A percentile compares a stretch with the other conserved stretches of the same genome.
Conservation (phyloP, 2,888 invertebrate genomes). For the Pediacus dermestoides region DNA sequence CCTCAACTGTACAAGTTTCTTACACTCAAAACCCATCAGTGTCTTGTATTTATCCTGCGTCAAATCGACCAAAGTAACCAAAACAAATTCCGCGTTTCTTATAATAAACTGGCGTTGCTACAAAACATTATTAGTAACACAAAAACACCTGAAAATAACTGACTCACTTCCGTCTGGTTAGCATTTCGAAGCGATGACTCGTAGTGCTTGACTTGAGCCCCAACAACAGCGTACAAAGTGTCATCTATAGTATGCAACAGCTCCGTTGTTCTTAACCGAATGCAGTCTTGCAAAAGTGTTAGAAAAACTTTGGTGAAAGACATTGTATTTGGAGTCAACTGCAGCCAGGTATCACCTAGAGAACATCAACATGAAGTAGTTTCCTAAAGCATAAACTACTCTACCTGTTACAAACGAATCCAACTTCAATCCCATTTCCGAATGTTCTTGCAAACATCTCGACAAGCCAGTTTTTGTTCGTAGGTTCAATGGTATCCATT, state of each 20-base stretch:
- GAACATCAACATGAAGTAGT: too few relatives aligned
- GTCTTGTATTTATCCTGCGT: constrained; percentile 61
- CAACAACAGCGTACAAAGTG: constrained; percentile 69
- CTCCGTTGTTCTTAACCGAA: constrained; percentile 72
- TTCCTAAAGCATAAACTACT: too few relatives aligned
- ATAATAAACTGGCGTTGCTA: constrained; percentile 52
- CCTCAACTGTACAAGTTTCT: constrained; percentile 52
- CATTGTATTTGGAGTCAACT: constrained; percentile 75
- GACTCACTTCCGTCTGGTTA: constrained; percentile 55
- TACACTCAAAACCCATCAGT: constrained; percentile 59
- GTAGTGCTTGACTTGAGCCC: constrained; percentile 67
- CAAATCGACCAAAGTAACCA: constrained; percentile 62
- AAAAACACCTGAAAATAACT: too few relatives aligned
- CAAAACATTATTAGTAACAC: constrained; percentile 23
- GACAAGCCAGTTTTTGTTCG: constrained; percentile 67
- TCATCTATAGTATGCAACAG: constrained; percentile 70
- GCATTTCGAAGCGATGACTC: constrained; percentile 56
- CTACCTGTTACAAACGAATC: constrained; percentile 61
- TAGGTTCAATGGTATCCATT: constrained; percentile 80
- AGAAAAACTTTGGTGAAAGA: constrained; percentile 75
- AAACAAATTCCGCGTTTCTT: constrained; percentile 69
- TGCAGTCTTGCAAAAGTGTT: constrained; percentile 70
- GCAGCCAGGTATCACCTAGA: constrained; percentile 65
- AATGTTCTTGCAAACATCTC: constrained; percentile 68
- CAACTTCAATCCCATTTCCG: constrained; percentile 64